These are phyloP conservation scores for Darevskia mixta DNA, from an alignment of 2,797 vertebrate genomes.

Conservation along the genomic window DNA sequence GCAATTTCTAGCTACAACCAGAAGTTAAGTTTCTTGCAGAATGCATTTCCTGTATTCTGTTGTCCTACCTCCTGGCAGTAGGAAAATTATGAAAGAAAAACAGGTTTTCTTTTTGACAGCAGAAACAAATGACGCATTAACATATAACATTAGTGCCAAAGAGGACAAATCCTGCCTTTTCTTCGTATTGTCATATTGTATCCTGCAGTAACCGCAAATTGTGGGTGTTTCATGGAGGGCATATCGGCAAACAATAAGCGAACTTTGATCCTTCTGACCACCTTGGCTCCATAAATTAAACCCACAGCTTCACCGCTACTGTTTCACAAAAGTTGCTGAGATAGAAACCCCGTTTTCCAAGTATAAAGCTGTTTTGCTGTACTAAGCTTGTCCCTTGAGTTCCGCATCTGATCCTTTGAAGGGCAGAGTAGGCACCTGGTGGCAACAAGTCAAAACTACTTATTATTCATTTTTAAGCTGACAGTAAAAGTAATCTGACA, in stretches of 20 bases:
- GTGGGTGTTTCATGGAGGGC: background rate
- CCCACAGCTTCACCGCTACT: background rate
- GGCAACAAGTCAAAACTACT: background rate
- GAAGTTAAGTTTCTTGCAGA: background rate
- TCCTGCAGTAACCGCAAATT: background rate
- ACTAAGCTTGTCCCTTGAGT: background rate
- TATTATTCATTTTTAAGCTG: background rate
- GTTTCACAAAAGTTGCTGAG: background rate
- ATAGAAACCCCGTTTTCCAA: background rate
- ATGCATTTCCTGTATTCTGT: background rate
- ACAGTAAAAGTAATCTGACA: background rate
- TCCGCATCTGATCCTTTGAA: background rate
- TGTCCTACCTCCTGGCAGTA: background rate
- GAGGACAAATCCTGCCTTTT: background rate
- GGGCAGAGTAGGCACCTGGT: background rate
- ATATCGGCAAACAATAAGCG: background rate
- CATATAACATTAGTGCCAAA: background rate
- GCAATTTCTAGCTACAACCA: rapidly evolving
- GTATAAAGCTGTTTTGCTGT: background rate
- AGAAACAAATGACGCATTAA: background rate
- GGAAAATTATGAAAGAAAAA: background rate
- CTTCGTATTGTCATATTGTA: background rate
- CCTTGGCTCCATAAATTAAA: background rate
- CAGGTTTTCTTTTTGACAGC: background rate
- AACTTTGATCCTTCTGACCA: background rate